Conservation (phyloP, 2,797 vertebrate species). For the Chelon labrosus region DNA sequence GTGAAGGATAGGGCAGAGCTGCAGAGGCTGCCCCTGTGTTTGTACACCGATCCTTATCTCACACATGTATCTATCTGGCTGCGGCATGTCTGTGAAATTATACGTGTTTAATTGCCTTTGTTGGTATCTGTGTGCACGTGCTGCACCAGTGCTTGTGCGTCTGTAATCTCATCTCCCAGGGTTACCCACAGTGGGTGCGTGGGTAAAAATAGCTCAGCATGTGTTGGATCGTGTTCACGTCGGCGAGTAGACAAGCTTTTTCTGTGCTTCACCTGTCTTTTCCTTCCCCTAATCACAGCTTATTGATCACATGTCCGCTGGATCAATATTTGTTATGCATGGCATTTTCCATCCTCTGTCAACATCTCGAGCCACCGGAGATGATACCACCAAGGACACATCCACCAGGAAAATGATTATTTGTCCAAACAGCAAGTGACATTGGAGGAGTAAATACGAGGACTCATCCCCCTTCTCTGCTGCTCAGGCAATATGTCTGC, state of each 20-base stretch:
- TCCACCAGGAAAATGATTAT: conserved; percentile 58
- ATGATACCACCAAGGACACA: conserved; percentile 53
- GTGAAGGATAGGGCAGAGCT: conserved; percentile 62
- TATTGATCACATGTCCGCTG: conserved; percentile 61
- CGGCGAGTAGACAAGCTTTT: conserved; percentile 33
- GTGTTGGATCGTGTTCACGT: conserved; percentile 12
- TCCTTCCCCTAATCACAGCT: conserved; percentile 61
- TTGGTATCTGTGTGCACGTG: conserved; percentile 50
- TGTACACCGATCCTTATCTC: conserved; percentile 50
- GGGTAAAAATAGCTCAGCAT: conserved; percentile 45
- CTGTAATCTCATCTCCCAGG: conserved; percentile 46
- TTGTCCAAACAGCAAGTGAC: conserved; percentile 69
- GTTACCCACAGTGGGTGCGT: conserved; percentile 15
- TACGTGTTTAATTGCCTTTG: conserved; percentile 53
- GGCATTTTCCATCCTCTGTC: conserved; percentile 65
- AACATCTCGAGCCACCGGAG: conserved; percentile 51
- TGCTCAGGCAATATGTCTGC: conserved; percentile 58
- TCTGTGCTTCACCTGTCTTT: conserved; percentile 58
- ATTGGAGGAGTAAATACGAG: conserved; percentile 61
- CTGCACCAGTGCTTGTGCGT: conserved; percentile 41
- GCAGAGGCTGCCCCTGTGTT: conserved; percentile 41
- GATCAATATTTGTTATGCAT: conserved; percentile 75
- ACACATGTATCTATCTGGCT: conserved; percentile 24
- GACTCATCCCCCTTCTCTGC: conserved; percentile 8
- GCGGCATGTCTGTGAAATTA: conserved; percentile 16